Base-by-base conservation (phyloP, 1,140 invertebrate species). In the Trichonephila inaurata region DNA sequence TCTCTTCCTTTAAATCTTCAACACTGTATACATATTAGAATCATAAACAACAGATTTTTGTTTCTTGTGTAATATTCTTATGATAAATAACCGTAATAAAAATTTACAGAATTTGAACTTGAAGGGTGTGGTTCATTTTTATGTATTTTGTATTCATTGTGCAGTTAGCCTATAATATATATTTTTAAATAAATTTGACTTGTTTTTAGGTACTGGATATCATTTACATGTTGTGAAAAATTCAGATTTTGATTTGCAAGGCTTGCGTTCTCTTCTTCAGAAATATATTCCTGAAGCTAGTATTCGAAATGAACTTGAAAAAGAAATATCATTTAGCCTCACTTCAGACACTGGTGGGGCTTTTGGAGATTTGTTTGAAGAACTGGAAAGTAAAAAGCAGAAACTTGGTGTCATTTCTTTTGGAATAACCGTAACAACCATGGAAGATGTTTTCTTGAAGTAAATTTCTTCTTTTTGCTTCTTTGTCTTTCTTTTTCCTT, bases 381-480 rank as follows among this genome's bases (percentile, higher is more conserved):
- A 96, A 21, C 95, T 98, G 33, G 98, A 98, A 95, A 92, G 95
- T 0, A 95, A 96, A 14, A 97, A 97, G 94, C 95, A 95, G 0
- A 95, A 96, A 60, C 95, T 98, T 10, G 97, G 97, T 0, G 97
- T 98, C 81, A 96, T 97, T 33, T 97, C 97, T 40, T 97, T 98
- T 94, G 98, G 98, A 2, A 97, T 98, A 1, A 97, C 97, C 0
- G 96, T 98, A 4, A 98, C 98, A 14, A 98, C 98, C 0, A 96
- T 98, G 95, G 98, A 98, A 95, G 98, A 98, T 96, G 98, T 98
- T 16, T 98, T 98, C 95, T 95, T 98, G 24, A 98, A 97, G 97
- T 94, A 82, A 91, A 64, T 91, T 33, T 61, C 12, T 33, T 60
- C 28, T 92, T 28, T 24, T 16, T 24, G 58, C 44, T 85, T 24